Evolutionary conservation across 2,113 vertebrate genomes (phyloP).

Genomic region (Neodon shergylaensis): DNA sequence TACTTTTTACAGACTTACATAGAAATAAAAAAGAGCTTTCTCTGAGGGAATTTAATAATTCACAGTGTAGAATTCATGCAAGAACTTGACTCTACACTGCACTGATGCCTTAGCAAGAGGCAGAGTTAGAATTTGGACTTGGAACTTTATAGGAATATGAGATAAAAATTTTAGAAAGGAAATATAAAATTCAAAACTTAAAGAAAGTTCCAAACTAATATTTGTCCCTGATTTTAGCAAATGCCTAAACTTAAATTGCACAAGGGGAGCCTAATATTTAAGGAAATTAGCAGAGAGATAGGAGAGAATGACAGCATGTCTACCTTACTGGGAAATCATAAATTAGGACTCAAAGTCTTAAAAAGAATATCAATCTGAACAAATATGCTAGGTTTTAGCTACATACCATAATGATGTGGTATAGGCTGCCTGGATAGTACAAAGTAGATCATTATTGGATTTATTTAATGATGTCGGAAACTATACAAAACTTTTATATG

Average conservation of each 20-base stretch:
- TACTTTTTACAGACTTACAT: neutral
- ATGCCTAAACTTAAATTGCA: neutral
- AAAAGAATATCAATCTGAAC: no score
- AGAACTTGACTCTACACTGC: neutral
- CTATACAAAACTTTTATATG: neutral
- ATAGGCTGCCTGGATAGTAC: no score
- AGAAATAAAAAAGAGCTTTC: neutral
- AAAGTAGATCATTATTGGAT: neutral
- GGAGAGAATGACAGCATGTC: neutral
- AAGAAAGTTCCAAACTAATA: neutral
- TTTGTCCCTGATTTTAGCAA: neutral
- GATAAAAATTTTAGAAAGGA: neutral
- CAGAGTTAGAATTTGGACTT: neutral
- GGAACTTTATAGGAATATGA: neutral
- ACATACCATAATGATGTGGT: neutral
- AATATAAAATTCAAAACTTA: neutral
- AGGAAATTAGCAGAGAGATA: neutral
- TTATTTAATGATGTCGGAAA: neutral
- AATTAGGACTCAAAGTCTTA: neutral
- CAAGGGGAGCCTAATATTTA: fast-evolving
- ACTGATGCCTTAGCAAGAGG: neutral
- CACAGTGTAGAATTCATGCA: neutral
- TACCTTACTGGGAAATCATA: neutral
- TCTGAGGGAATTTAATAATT: neutral
- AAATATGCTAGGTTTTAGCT: neutral